phyloP scores from a whole-genome alignment of 2,888 invertebrate genomes.

The Drosophila lacicola region DNA sequence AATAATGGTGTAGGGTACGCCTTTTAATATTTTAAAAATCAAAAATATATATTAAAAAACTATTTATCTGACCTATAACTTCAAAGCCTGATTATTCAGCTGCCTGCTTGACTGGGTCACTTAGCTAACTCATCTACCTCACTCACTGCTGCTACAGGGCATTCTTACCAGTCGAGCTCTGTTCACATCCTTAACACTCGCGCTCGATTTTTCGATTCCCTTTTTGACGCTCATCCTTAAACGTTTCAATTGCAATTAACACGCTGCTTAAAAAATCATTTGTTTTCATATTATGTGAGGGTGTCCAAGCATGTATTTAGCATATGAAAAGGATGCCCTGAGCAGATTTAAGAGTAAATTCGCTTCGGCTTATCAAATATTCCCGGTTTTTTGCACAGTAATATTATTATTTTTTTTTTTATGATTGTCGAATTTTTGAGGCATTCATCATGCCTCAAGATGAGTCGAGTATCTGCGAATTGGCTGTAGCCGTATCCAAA shows the following conservation, averaged over 20 bases:
- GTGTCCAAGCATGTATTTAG: not conserved
- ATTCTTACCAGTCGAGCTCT: no score
- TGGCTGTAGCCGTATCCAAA: no score
- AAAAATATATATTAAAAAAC: no score
- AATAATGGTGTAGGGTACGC: no score
- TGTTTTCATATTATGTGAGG: not conserved
- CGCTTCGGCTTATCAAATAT: conserved; percentile 23
- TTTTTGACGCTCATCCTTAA: not conserved
- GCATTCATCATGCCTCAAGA: conserved; percentile 64
- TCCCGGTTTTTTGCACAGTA: conserved; percentile 31
- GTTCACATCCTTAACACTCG: not conserved
- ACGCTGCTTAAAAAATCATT: conserved; percentile 10
- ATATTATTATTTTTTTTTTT: conserved; percentile 28
- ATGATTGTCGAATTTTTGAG: conserved; percentile 54
- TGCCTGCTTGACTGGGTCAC: no score
- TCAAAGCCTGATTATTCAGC: no score
- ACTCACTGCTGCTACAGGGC: no score
- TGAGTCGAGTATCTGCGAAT: conserved; percentile 12
- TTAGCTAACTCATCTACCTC: no score
- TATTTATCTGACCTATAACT: no score
- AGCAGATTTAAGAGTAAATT: conserved; percentile 24
- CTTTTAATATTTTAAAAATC: no score
- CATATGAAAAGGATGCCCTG: not conserved
- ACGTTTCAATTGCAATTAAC: conserved; percentile 10
- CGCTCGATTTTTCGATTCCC: not conserved